Conservation (phyloP, 2,888 invertebrate genomes). For the Lepeophtheirus nordmannii region DNA sequence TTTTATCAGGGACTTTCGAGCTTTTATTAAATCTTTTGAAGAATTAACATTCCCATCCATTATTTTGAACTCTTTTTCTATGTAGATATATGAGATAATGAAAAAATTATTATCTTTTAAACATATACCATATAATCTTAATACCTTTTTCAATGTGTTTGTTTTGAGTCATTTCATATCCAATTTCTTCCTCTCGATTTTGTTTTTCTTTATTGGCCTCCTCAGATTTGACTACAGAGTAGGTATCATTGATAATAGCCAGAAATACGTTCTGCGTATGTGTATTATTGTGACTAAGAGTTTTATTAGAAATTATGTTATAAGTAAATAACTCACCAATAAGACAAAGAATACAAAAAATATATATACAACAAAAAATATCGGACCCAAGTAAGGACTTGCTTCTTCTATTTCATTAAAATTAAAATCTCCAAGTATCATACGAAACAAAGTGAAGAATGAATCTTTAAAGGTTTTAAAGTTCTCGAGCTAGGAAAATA, state of each 20-base stretch:
- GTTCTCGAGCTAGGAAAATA: constrained; percentile 34
- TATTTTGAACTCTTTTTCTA: too few relatives aligned
- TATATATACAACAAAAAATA: constrained; percentile 56
- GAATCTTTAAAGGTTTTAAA: constrained; percentile 47
- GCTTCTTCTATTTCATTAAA: constrained; percentile 49
- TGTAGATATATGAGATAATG: too few relatives aligned
- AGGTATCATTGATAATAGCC: constrained; percentile 61
- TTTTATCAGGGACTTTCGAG: too few relatives aligned
- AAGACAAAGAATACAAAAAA: constrained; percentile 60
- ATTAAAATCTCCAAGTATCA: constrained; percentile 58
- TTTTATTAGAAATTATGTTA: background rate
- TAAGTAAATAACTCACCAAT: constrained; percentile 9
- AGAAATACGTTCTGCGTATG: constrained; percentile 52
- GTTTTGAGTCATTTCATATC: too few relatives aligned
- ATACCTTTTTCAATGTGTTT: too few relatives aligned
- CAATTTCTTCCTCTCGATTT: background rate
- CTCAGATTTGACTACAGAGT: constrained; percentile 53
- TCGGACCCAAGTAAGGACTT: constrained; percentile 50
- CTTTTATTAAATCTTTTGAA: too few relatives aligned
- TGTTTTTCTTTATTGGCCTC: background rate
- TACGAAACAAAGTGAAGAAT: constrained; percentile 51
- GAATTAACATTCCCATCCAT: too few relatives aligned
- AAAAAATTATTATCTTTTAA: too few relatives aligned
- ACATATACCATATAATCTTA: too few relatives aligned
- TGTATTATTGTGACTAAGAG: background rate